phyloP scores from a whole-genome alignment of 2,797 vertebrate genomes.

The Protosalanx chinensis region DNA sequence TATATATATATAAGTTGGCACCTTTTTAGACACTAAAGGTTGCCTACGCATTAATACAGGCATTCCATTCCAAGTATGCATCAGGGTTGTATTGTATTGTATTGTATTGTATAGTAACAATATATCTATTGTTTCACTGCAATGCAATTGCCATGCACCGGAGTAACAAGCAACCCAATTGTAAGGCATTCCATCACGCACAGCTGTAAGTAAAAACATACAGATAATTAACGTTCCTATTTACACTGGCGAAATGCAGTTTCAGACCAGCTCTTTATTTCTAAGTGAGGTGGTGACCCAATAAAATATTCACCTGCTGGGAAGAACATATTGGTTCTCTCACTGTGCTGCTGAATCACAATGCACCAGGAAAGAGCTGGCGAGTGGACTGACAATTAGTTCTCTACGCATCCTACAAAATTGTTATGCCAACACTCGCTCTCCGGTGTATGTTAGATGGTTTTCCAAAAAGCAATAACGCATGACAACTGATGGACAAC shows the following conservation, averaged over 20 bases:
- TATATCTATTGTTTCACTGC: no score
- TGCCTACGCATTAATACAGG: no score
- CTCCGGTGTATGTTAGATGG: no score
- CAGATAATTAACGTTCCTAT: background rate
- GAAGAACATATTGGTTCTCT: slow-evolving; percentile 23
- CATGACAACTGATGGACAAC: no score
- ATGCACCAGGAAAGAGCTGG: background rate
- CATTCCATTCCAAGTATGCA: no score
- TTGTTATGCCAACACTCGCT: background rate
- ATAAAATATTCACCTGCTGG: slow-evolving; percentile 22
- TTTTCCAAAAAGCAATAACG: no score
- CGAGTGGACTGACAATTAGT: background rate
- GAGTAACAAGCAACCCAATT: background rate
- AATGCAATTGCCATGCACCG: background rate
- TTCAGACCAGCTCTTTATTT: background rate
- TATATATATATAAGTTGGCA: no score
- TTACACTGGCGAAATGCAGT: background rate
- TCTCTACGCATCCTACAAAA: background rate
- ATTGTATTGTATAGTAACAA: no score
- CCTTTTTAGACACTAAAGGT: no score
- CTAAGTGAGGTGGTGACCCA: background rate
- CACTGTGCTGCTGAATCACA: slow-evolving; percentile 7
- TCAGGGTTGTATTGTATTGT: no score
- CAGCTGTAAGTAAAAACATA: background rate
- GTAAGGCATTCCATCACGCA: background rate